Percentiles rank a stretch among this genome's conserved stretches.
These are phyloP conservation scores for Atractosteus spatula DNA, from an alignment of 2,113 vertebrate species.

Conservation along the genomic window DNA sequence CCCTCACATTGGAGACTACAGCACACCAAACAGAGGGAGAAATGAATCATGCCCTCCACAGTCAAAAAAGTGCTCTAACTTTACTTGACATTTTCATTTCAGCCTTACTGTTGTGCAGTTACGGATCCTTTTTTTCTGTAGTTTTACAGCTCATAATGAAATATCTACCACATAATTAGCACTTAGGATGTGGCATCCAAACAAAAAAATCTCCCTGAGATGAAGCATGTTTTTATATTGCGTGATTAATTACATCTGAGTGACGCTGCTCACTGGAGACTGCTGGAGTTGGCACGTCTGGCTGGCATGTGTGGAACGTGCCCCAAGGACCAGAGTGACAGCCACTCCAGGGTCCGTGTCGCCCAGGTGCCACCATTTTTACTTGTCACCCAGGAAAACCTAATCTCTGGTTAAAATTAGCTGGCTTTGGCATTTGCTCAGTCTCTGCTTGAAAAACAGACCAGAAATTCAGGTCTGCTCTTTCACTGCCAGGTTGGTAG, in stretches of 20 bases:
- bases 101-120: no score
- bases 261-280: background rate
- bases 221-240: background rate
- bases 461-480: background rate
- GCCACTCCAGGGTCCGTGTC: background rate
- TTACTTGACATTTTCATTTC: no score
- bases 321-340: background rate
- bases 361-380: background rate
- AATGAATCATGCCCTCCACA: no score
- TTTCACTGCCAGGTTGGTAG: no score
- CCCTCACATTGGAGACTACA: no score
- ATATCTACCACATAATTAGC: no score
- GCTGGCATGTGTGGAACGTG: background rate
- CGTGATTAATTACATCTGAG: background rate
- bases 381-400: background rate
- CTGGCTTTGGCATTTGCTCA: background rate
- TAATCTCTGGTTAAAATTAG: background rate
- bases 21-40: no score
- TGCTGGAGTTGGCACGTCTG: background rate
- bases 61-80: no score
- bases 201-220: no score
- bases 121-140: no score
- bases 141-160: no score
- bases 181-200: no score
- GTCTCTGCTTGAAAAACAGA: background rate